A percentile compares a stretch with the other conserved stretches of the same genome.
phyloP scores from a whole-genome alignment of 2,888 invertebrate genomes.

The Drosophila diplacantha region DNA sequence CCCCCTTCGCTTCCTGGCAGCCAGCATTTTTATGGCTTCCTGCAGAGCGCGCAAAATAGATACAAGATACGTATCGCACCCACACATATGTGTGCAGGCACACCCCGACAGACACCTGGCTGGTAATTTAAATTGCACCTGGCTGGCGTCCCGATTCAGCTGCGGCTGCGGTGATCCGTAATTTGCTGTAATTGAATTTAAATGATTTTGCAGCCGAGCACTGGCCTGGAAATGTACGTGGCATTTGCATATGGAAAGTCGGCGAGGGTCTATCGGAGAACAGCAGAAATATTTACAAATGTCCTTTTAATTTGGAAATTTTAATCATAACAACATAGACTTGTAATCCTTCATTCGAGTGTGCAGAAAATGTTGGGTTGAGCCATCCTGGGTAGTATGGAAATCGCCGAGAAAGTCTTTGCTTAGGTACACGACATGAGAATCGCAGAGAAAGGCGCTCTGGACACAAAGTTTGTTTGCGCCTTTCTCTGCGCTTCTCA shows the following conservation, averaged over 20 bases:
- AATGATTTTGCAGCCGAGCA: constrained; percentile 46
- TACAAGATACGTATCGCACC: constrained; percentile 36
- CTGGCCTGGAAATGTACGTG: constrained; percentile 4
- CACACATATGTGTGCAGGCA: constrained; percentile 12
- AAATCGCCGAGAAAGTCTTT: too few relatives aligned
- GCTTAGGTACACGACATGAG: too few relatives aligned
- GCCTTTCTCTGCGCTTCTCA: too few relatives aligned
- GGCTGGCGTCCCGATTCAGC: constrained; percentile 2
- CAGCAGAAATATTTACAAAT: too few relatives aligned
- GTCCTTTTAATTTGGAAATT: too few relatives aligned
- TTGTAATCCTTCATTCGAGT: too few relatives aligned
- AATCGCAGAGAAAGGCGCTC: too few relatives aligned
- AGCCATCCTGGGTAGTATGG: too few relatives aligned
- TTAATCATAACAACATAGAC: too few relatives aligned
- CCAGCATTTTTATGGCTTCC: constrained; percentile 65
- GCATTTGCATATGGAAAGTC: background rate
- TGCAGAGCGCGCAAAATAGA: constrained; percentile 53
- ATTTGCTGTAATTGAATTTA: constrained; percentile 64
- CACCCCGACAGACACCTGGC: constrained; percentile 9
- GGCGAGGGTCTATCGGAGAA: too few relatives aligned
- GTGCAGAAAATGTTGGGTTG: too few relatives aligned
- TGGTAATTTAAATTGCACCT: constrained; percentile 58
- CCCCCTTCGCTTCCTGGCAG: constrained; percentile 50
- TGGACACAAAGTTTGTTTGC: too few relatives aligned
- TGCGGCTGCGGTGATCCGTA: constrained; percentile 33